Conservation (phyloP, 2,113 vertebrate genomes). For the Ivindomyrus marchei region DNA sequence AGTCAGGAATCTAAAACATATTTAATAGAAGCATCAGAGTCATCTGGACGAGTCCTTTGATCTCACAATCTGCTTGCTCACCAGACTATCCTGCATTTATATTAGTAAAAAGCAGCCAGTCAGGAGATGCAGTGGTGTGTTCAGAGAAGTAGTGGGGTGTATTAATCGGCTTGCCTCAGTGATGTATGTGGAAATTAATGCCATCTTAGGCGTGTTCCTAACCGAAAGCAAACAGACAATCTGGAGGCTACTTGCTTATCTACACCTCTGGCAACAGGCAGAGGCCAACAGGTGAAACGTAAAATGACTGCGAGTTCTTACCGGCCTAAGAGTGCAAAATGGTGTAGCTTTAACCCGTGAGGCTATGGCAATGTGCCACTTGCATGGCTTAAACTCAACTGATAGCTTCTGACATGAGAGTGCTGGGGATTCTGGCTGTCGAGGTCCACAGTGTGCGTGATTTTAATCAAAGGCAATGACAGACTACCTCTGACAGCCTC, state of each 20-base stretch:
- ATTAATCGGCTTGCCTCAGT: background rate
- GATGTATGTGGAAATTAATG: background rate
- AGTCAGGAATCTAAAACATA: background rate
- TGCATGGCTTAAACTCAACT: background rate
- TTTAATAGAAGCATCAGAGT: background rate
- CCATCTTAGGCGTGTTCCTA: background rate
- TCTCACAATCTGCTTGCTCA: constrained; percentile 1
- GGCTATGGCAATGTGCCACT: no score
- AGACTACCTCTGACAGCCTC: background rate
- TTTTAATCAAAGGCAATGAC: constrained; percentile 4
- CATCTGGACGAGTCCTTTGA: background rate
- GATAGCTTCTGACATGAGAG: background rate
- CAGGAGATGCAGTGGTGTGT: background rate
- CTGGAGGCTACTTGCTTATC: background rate
- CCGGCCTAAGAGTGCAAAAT: background rate
- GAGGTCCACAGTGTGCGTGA: background rate
- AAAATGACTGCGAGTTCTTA: background rate
- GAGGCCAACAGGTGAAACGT: background rate
- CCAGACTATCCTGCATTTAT: background rate
- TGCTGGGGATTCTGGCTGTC: background rate
- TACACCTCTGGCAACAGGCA: background rate
- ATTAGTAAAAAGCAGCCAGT: background rate
- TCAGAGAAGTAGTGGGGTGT: background rate
- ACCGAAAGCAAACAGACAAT: background rate
- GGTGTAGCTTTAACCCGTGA: background rate